Evolutionary conservation across 2,113 vertebrate genomes (phyloP), one percentile per base, ranked within the genome.

Genomic region (Solenodon paradoxus): DNA sequence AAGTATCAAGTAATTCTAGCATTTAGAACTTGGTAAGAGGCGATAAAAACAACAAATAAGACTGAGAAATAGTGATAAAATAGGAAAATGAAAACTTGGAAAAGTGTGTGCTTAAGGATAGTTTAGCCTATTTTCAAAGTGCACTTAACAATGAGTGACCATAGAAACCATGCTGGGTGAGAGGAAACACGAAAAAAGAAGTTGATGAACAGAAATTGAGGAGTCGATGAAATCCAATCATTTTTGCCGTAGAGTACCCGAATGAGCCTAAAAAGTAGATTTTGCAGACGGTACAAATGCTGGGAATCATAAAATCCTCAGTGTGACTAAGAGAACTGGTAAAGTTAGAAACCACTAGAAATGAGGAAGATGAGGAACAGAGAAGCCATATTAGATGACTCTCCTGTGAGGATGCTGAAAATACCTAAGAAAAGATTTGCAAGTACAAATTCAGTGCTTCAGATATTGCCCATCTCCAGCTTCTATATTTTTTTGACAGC

Each of bases 241-340:
- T 32, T 51, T 32, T 64, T 89, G 3, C 61, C 72, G 32, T 17
- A 89, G n/a, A 40, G 11, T 51, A 11, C 22, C 32, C 77, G 69
- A 88, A 40, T 79, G 49, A 71, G 28, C 7, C 38, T 88, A 63
- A 55, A 74, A 78, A 78, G n/a, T 92, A 74, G 59, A 49, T 90
- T 97, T 84, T 82, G 53, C 77, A 92, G 64, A 68, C 51, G 26
- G 57, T 78, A 5, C 45, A 94, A 40, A 57, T 87, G 3, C 64
- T 74, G n/a, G 38, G 83, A 19, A 72, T 82, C 2, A 92, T 63
- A 51, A 94, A 82, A 81, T 90, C 78, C 88, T 53, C n/a, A 40
- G 5, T 84, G 42, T 81, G 42, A 81, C 45, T 90, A n/a, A 35
- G 32, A 45, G 24, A 84, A 78, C 66, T 24, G 55, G 28, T 38